Evolutionary conservation across 2,797 vertebrate species (phyloP).

Genomic region (Ammospiza maritima): DNA sequence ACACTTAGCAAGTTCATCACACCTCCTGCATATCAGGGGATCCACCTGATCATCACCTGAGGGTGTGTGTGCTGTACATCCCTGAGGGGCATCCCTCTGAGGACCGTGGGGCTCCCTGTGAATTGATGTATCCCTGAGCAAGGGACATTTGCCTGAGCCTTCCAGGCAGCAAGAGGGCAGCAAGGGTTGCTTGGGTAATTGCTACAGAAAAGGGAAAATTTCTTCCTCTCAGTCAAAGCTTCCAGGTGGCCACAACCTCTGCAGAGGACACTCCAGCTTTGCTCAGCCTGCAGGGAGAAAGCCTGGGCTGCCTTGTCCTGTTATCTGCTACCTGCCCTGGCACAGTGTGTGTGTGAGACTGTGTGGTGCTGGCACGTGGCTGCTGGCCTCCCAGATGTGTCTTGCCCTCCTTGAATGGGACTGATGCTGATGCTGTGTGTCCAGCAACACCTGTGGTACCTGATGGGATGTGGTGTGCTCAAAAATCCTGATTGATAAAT

Average conservation of each 20-base stretch:
- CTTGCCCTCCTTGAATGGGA: neutral
- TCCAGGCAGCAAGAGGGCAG: neutral
- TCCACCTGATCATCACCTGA: neutral
- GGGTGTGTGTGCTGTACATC: neutral
- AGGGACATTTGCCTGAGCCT: neutral
- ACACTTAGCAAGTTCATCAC: neutral
- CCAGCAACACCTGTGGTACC: neutral
- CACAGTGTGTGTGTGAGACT: neutral
- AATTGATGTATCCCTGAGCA: neutral
- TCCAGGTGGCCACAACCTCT: neutral
- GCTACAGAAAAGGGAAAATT: neutral
- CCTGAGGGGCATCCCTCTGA: neutral
- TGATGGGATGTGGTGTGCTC: neutral
- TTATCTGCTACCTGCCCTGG: neutral
- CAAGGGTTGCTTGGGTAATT: neutral
- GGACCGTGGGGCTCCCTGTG: fast-evolving
- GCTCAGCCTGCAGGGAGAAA: neutral
- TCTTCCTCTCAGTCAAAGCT: neutral
- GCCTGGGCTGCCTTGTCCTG: fast-evolving
- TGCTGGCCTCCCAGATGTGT: neutral
- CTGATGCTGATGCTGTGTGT: fast-evolving
- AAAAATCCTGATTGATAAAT: conserved; percentile 62
- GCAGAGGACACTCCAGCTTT: neutral
- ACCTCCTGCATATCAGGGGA: neutral
- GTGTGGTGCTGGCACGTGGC: neutral